Base-by-base conservation (phyloP, 2,888 invertebrate species). In the Diloba caeruleocephala region DNA sequence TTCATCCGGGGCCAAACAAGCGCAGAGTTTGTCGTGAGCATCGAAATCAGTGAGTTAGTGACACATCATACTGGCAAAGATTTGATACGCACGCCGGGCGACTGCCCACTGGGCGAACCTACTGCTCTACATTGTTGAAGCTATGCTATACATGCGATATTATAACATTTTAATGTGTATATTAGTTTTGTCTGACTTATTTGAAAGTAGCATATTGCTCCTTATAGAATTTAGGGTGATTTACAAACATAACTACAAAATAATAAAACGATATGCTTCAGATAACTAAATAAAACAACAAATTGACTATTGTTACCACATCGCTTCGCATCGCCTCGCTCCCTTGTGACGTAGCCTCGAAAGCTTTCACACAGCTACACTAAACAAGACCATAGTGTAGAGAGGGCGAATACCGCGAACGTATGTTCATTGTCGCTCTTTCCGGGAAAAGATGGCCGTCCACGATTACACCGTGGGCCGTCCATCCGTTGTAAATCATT, bases 371-470 rank as follows among this genome's bases (percentile, higher is more conserved):
- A 65, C 65, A 61, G 58, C 38, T 29, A 51, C 67, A 60, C 67
- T 50, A 59, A 55, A 63, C 64, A 56, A 66, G 54, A 61, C 58
- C 54, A 55, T 56, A 63, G 59, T 9, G 64, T 42, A 57, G 63
- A 59, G 74, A 53, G 63, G 62, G 38, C 76, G 73, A 64, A 68
- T 73, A 72, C 73, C 82, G 83, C 82, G 81, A 77, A 77, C 83
- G 81, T 79, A 79, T 76, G 71, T 77, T 74, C 85, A 88, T 89
- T 90, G 90, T 89, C 82, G 80, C 79, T 70, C 76, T 84, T 90
- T 89, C 91, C 89, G 82, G 89, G 89, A 88, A 88, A 76, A 79
- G 82, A 84, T 85, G 85, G 78, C 81, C 77, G 82, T 65, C 73
- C 77, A 77, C 79, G 82, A 81, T 81, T 82, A 76, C 78, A 75